Base-by-base conservation (phyloP, 2,113 vertebrate genomes). In the Kryptolebias marmoratus region DNA sequence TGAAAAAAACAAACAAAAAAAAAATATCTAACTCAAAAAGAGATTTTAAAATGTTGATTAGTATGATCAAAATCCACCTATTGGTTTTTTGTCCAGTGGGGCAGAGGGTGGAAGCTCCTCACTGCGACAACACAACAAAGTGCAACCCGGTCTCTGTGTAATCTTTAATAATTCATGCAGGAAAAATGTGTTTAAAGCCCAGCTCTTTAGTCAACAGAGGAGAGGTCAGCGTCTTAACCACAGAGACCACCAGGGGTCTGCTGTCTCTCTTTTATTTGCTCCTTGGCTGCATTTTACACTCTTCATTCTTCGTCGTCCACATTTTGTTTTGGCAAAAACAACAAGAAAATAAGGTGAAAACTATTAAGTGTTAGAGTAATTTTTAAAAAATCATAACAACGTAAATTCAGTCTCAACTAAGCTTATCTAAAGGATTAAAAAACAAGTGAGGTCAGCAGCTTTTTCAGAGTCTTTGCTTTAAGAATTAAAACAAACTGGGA, bases 1-100 rank as follows among this genome's bases (percentile, higher is more conserved):
- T 64, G 47, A 72, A 79, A 48, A 67, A 81, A 81, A 18, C 3
- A 65, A 54, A 91, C 94, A 94, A 63, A 55, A 44, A 63, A 92
- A 94, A 94, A 9, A 50, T 36, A 64, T 63, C 95, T 95, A 95
- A 95, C 95, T 92, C 55, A 53, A 32, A 94, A 95, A 96, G 95
- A 97, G 96, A 96, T 96, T 96, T 96, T 95, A 96, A 97, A 96
- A 96, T 96, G 95, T 92, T 84, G 95, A 96, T 98, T 95, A 92
- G 97, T 98, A 95, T 91, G 94, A 94, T 91, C 95, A 95, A 96
- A 95, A 95, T 94, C 88, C 88, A 91, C 92, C 93, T 75, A 31
- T 61, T 75, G 90, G 88, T 91, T 79, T 90, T 94, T 92, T 91
- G 90, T 78, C 93, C 94, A 92, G 88, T 85, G 88, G 88, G 7